A percentile compares a stretch with the other conserved stretches of the same genome.
These are phyloP conservation scores for Drosophila eugracilis DNA, from an alignment of 1,140 invertebrate genomes.

Conservation along the genomic window DNA sequence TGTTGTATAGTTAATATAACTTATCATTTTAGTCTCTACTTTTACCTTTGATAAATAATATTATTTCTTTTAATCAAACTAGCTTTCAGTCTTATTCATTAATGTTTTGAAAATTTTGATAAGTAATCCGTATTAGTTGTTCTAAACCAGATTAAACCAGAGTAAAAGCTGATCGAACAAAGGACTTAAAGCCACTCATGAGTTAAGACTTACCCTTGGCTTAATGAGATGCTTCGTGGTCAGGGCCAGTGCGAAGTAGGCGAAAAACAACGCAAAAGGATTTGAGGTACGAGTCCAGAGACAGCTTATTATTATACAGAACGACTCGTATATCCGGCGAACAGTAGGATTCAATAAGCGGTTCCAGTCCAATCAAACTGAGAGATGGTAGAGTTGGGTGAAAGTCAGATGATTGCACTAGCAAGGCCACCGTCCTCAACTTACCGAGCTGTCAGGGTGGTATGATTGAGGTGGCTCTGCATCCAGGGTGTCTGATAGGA, in stretches of 20 bases:
- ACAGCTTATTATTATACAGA: conserved; percentile 86
- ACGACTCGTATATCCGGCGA: conserved; percentile 87
- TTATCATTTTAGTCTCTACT: background rate
- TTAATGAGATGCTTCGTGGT: conserved; percentile 89
- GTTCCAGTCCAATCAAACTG: conserved; percentile 90
- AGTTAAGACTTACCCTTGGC: conserved; percentile 87
- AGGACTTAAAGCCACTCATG: background rate
- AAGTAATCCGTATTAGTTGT: conserved; percentile 24
- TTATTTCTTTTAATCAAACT: background rate
- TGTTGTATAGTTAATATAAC: too few relatives aligned
- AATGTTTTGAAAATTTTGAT: background rate
- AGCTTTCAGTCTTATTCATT: conserved; percentile 9
- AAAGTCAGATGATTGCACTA: conserved; percentile 1
- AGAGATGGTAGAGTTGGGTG: conserved; percentile 55
- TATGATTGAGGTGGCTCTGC: conserved; percentile 88
- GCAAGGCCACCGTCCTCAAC: background rate
- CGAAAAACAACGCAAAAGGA: conserved; percentile 90
- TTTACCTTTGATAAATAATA: background rate
- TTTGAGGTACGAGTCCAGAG: conserved; percentile 92
- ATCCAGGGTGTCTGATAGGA: conserved; percentile 94
- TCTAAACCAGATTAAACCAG: conserved; percentile 11
- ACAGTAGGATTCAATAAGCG: conserved; percentile 86
- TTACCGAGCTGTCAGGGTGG: conserved; percentile 89
- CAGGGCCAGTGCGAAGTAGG: conserved; percentile 90
- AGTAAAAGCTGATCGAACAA: background rate